These are phyloP conservation scores for Mellilla xanthometata DNA, from an alignment of 2,888 invertebrate genomes.

Conservation along the genomic window DNA sequence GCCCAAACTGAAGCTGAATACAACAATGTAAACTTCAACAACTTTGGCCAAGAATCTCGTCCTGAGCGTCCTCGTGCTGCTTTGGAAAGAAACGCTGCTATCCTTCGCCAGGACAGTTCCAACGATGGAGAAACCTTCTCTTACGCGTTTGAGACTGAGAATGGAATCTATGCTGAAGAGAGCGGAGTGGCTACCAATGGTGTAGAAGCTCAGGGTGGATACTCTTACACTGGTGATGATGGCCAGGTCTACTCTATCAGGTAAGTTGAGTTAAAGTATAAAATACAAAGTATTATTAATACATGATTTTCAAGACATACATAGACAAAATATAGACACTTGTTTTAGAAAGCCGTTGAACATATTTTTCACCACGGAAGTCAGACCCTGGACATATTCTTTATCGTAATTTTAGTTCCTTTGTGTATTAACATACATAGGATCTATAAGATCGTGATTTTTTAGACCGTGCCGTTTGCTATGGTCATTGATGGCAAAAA, in stretches of 20 bases:
- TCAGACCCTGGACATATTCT: too few species aligned
- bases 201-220: slow-evolving; percentile 69
- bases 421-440: too few species aligned
- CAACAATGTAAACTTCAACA: slow-evolving; percentile 34
- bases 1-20: slow-evolving; percentile 24
- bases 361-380: too few species aligned
- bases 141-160: slow-evolving; percentile 69
- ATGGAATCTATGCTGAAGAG: slow-evolving; percentile 70
- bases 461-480: too few species aligned
- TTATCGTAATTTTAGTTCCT: too few species aligned
- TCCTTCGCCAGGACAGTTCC: slow-evolving; percentile 62
- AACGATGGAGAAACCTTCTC: slow-evolving; percentile 68
- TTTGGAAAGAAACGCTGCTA: slow-evolving; percentile 65
- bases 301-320: too few species aligned
- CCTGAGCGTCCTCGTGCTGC: slow-evolving; percentile 64
- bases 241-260: slow-evolving; percentile 67
- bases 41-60: slow-evolving; percentile 32
- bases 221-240: slow-evolving; percentile 71
- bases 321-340: too few species aligned
- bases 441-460: too few species aligned
- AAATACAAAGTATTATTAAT: too few species aligned
- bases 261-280: slow-evolving; percentile 34
- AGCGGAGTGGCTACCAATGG: slow-evolving; percentile 69
- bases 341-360: too few species aligned
- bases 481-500: too few species aligned